Evolutionary conservation across 2,888 invertebrate species (phyloP), one percentile per base, ranked within the genome.

Genomic region (Hirtodrosophila trivittata): DNA sequence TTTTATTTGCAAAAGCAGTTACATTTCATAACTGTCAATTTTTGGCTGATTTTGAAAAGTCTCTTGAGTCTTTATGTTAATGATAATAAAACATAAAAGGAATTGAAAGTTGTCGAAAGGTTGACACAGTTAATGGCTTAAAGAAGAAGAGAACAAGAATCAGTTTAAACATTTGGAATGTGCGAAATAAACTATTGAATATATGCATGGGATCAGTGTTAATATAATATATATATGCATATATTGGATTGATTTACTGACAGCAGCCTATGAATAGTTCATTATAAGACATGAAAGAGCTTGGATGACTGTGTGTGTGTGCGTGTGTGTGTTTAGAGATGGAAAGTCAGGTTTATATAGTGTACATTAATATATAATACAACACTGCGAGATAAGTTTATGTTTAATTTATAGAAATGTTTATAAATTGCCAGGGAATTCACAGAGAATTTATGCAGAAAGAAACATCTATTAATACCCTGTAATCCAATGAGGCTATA

Each of bases 81-180:
- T 64, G 16, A 12, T 21, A 21, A 21, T n/a, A 21, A 2, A 12
- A 12, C 5, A 60, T 25, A 42, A 43, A 57, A 45, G 50, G 77
- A 74, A 76, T 77, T 76, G 81, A 80, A 76, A 80, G 76, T 76
- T 57, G 56, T 54, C 35, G 50, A 25, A 12, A 26, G 7, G 28
- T 35, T 80, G 81, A 71, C 80, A 80, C 63, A 80, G 55, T 73
- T 76, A 37, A 45, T 50, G 28, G 28, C 32, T n/a, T 21, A 21
- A 21, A 4, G 32, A 18, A 60, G 18, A 21, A 56, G 30, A 41
- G 43, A 66, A 66, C 62, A 39, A 66, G 60, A 56, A 38, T 32
- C 6, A 45, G 43, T 9, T 26, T 38, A 10, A 52, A 42, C 10
- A 46, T 56, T 47, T 18, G 18, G 50, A 64, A 54, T 57, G 57